Conservation (phyloP, 2,113 vertebrate genomes). For the Vulpes lagopus region DNA sequence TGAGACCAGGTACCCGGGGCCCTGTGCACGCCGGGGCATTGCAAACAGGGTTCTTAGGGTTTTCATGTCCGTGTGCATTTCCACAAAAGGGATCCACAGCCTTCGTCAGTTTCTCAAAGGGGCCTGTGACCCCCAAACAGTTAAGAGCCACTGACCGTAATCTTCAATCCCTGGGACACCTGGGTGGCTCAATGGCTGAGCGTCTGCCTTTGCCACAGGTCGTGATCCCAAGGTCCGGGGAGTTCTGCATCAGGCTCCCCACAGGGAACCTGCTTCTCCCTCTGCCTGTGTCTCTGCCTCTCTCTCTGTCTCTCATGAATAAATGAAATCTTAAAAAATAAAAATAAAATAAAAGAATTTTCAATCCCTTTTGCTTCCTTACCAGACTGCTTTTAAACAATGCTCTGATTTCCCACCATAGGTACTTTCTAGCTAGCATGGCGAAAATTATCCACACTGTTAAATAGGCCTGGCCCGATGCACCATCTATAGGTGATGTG, state of each 20-base stretch:
- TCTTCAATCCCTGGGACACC: not conserved
- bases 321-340: too few relatives aligned
- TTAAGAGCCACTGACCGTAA: not conserved
- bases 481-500: accelerated
- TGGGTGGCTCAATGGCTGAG: too few relatives aligned
- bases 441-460: not conserved
- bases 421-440: not conserved
- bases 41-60: not conserved
- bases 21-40: accelerated
- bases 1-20: not conserved
- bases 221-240: too few relatives aligned
- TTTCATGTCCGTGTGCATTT: not conserved
- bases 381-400: too few relatives aligned
- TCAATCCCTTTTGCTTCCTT: accelerated
- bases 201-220: too few relatives aligned
- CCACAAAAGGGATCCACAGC: not conserved
- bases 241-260: too few relatives aligned
- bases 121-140: not conserved
- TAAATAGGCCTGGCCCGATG: not conserved
- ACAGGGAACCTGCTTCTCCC: too few relatives aligned
- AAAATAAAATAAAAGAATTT: not conserved
- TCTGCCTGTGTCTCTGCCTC: too few relatives aligned
- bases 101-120: not conserved
- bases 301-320: too few relatives aligned
- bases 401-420: accelerated